These are phyloP conservation scores for Scaptomyza hsui DNA, from an alignment of 1,140 invertebrate genomes.

Conservation along the genomic window DNA sequence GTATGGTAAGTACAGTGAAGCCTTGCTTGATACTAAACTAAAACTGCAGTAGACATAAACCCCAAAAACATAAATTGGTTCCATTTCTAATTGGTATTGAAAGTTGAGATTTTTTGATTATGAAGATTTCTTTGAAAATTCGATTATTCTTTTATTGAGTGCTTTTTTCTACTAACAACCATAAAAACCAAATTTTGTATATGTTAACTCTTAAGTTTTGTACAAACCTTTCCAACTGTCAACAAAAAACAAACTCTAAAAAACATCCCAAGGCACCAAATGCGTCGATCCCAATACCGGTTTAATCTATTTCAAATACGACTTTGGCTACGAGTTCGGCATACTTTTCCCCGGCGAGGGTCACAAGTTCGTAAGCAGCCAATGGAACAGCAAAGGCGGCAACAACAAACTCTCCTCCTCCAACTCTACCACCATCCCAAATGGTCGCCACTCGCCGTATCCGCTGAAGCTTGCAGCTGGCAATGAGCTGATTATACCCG, in stretches of 20 bases:
- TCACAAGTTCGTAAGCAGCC: conserved; percentile 85
- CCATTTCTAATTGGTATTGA: conserved; percentile 59
- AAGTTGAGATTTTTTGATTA: conserved; percentile 39
- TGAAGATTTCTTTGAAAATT: conserved; percentile 33
- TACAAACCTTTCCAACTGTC: conserved; percentile 38
- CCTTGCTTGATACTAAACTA: conserved; percentile 26
- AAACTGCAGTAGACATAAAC: conserved; percentile 21
- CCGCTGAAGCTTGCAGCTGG: conserved; percentile 67
- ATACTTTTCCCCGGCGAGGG: conserved; percentile 89
- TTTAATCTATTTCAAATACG: conserved; percentile 92
- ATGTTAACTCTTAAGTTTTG: conserved; percentile 51
- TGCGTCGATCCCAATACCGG: conserved; percentile 91
- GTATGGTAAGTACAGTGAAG: conserved; percentile 86
- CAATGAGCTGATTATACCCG: conserved; percentile 77
- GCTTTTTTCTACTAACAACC: conserved; percentile 36
- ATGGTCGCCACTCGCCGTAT: conserved; percentile 69
- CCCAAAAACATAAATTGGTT: conserved; percentile 15
- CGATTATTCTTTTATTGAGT: conserved; percentile 13
- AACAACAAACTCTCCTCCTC: conserved; percentile 82
- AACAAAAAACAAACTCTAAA: conserved; percentile 21
- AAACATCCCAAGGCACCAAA: conserved; percentile 87
- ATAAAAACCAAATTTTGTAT: conserved; percentile 22
- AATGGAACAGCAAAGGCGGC: conserved; percentile 78
- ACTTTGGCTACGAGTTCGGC: conserved; percentile 93
- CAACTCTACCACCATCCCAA: conserved; percentile 48